phyloP scores from a whole-genome alignment of 2,113 vertebrate species.

The Calypte anna region DNA sequence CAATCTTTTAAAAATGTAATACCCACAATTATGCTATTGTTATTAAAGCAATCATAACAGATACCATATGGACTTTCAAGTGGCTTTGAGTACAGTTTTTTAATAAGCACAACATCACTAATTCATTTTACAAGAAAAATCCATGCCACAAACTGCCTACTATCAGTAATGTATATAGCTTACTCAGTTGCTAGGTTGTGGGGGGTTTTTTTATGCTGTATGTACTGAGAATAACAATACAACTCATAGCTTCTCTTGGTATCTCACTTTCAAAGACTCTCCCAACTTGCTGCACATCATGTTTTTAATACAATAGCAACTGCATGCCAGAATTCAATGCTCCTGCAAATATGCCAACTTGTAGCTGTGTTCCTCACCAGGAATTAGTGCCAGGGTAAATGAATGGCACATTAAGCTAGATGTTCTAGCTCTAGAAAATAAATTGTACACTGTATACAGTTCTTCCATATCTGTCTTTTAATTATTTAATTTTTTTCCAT shows the following conservation, averaged over 20 bases:
- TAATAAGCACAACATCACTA: neutral
- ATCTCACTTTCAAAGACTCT: slow-evolving; percentile 53
- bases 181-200: neutral
- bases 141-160: neutral
- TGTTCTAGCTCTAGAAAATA: slow-evolving; percentile 46
- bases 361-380: slow-evolving; percentile 57
- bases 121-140: slow-evolving; percentile 24
- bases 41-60: slow-evolving; percentile 62
- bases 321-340: slow-evolving; percentile 53
- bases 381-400: slow-evolving; percentile 69
- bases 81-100: slow-evolving; percentile 16
- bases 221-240: slow-evolving; percentile 38
- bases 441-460: slow-evolving; percentile 63
- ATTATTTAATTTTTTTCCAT: slow-evolving; percentile 9
- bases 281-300: slow-evolving; percentile 26
- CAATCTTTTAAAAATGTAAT: slow-evolving; percentile 35
- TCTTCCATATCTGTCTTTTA: slow-evolving; percentile 41
- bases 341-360: slow-evolving; percentile 64
- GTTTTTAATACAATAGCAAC: slow-evolving; percentile 57
- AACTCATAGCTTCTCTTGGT: slow-evolving; percentile 33
- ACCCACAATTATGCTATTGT: slow-evolving; percentile 52
- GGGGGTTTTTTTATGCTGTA: neutral
- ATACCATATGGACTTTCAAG: slow-evolving; percentile 56
- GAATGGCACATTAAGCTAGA: slow-evolving; percentile 68
- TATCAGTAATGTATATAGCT: neutral